Conservation (phyloP, 1,140 invertebrate species). For the Danaus melanippus region DNA sequence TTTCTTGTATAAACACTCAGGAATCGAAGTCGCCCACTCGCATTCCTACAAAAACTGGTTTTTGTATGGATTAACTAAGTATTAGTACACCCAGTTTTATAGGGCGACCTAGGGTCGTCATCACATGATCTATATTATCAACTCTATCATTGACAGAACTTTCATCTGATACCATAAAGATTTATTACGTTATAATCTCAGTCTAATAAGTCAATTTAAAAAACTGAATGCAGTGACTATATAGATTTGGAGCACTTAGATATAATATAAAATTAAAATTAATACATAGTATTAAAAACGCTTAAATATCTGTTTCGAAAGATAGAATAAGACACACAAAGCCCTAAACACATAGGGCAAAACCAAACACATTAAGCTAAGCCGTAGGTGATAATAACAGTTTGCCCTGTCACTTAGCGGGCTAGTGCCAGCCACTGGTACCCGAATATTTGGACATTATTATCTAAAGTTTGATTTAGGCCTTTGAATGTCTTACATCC, state of each 20-base stretch:
- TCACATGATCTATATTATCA: no score
- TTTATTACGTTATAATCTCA: no score
- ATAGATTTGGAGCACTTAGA: no score
- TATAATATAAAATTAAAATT: no score
- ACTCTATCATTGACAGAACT: no score
- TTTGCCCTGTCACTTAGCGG: constrained; percentile 41
- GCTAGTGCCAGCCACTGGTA: constrained; percentile 36
- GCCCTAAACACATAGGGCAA: constrained; percentile 23
- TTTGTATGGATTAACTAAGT: constrained; percentile 25
- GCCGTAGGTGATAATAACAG: constrained; percentile 46
- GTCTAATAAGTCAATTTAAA: no score
- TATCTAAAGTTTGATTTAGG: constrained; percentile 49
- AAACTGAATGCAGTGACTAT: no score
- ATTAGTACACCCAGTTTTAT: constrained; percentile 28
- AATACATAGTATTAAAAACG: no score
- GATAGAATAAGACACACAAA: constrained; percentile 4
- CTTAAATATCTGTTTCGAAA: no score
- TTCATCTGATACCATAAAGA: no score
- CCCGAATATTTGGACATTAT: constrained; percentile 42
- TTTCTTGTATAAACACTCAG: constrained; percentile 38
- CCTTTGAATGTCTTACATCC: constrained; percentile 15
- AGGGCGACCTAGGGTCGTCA: constrained; percentile 19
- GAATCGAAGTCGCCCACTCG: constrained; percentile 43
- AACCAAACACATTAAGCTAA: constrained; percentile 41
- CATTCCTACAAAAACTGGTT: constrained; percentile 47